Percentiles rank a stretch among this genome's conserved stretches.
Conservation (phyloP, 1,140 invertebrate genomes). For the Drosophila sechellia region DNA sequence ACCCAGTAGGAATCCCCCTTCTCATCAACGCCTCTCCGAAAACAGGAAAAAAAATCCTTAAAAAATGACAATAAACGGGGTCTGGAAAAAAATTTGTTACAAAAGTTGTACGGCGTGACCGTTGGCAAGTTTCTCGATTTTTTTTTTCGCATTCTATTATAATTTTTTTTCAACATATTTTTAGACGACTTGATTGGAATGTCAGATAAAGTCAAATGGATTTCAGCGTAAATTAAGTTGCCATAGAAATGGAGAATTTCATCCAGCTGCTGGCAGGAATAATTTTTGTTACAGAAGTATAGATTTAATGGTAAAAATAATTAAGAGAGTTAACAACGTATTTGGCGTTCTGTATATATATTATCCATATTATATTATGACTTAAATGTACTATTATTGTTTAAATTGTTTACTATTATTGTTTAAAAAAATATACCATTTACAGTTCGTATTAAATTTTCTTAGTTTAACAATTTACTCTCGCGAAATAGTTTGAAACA, state of each 20-base stretch:
- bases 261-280: constrained; percentile 45
- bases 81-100: constrained; percentile 73
- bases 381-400: too few species aligned
- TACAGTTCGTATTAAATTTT: too few species aligned
- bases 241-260: constrained; percentile 60
- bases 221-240: constrained; percentile 83
- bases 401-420: too few species aligned
- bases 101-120: constrained; percentile 81
- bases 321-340: not conserved
- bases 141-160: constrained; percentile 42
- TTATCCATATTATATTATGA: too few species aligned
- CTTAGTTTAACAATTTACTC: too few species aligned
- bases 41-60: constrained; percentile 41
- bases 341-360: too few species aligned
- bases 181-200: constrained; percentile 82
- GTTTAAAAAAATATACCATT: too few species aligned
- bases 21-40: constrained; percentile 51
- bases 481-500: too few species aligned
- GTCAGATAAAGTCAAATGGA: constrained; percentile 84
- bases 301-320: not conserved
- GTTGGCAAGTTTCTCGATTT: constrained; percentile 58
- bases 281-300: constrained; percentile 1
- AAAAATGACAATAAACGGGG: constrained; percentile 47
- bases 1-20: constrained; percentile 18
- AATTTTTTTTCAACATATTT: constrained; percentile 72